These are phyloP conservation scores for Iselma pallidipennis DNA, from an alignment of 2,888 invertebrate genomes.

Conservation along the genomic window DNA sequence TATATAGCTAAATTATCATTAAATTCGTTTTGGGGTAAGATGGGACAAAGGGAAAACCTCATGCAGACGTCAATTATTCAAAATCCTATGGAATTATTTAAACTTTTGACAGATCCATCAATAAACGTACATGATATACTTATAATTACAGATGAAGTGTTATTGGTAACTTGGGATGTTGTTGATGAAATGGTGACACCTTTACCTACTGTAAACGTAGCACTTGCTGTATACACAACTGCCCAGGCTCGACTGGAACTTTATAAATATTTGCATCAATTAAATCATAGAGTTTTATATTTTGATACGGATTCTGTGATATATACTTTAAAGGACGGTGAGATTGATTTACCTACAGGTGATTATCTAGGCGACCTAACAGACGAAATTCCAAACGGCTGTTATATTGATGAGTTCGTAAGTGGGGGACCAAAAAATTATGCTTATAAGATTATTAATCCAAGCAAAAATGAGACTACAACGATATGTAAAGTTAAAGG, in stretches of 20 bases:
- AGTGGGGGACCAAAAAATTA: conserved; percentile 48
- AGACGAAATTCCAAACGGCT: conserved; percentile 40
- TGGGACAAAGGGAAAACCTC: too few species aligned
- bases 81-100: neutral
- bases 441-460: conserved; percentile 34
- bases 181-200: conserved; percentile 23
- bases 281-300: conserved; percentile 44
- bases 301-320: conserved; percentile 50
- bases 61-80: conserved; percentile 23
- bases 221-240: conserved; percentile 49
- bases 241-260: too few species aligned
- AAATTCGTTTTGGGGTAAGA: conserved; percentile 37
- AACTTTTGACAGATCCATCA: too few species aligned
- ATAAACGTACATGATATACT: too few species aligned
- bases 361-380: conserved; percentile 47
- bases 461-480: neutral
- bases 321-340: conserved; percentile 27
- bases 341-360: conserved; percentile 34
- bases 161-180: too few species aligned
- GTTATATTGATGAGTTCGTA: conserved; percentile 36
- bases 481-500: conserved; percentile 30
- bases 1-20: conserved; percentile 33
- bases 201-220: conserved; percentile 34
- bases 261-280: conserved; percentile 38
- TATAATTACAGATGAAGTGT: too few species aligned